Base-by-base conservation (phyloP, 2,113 vertebrate species). In the Tricholaema leucomelas region DNA sequence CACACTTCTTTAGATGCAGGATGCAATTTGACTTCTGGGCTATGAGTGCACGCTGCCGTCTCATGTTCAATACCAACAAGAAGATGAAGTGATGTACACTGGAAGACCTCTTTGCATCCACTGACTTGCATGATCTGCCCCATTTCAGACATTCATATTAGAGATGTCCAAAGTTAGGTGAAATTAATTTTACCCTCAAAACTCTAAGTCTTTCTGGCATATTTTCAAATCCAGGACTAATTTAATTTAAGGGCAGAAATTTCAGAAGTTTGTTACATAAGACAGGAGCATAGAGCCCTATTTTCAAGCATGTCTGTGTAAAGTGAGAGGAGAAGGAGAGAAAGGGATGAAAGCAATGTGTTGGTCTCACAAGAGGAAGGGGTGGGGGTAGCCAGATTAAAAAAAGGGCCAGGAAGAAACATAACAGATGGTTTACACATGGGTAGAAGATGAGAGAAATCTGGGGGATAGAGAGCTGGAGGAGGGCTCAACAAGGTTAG, bases 341-440 rank as follows among this genome's bases (percentile, higher is more conserved):
- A 94, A 96, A 92, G 72, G 91, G 70, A 95, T 76, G 91, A 93
- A 95, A 96, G 94, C 56, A 95, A 96, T 91, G 94, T 96, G 95
- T 96, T 95, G 95, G 95, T 96, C 95, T 94, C 95, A 92, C 60
- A 96, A 85, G 87, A 95, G 71, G 94, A 96, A 96, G 69, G 79
- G 94, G 91, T 77, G 95, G 92, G 94, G 92, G 94, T 92, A 96
- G 88, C 67, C 91, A 81, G 84, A 94, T 86, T 94, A 88, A 93
- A 96, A 96, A 96, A 95, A 94, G 88, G 92, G 84, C 95, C 91
- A 59, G 78, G 91, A 94, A 95, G 93, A 95, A 96, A 93, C 92
- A 94, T 95, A 96, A 93, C 93, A 96, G 96, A 96, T 94, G 95
- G 94, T 76, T 95, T 95, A 94, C 93, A 96, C 94, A 95, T 96